Evolutionary conservation across 1,140 invertebrate species (phyloP).

Genomic region (Apis laboriosa): DNA sequence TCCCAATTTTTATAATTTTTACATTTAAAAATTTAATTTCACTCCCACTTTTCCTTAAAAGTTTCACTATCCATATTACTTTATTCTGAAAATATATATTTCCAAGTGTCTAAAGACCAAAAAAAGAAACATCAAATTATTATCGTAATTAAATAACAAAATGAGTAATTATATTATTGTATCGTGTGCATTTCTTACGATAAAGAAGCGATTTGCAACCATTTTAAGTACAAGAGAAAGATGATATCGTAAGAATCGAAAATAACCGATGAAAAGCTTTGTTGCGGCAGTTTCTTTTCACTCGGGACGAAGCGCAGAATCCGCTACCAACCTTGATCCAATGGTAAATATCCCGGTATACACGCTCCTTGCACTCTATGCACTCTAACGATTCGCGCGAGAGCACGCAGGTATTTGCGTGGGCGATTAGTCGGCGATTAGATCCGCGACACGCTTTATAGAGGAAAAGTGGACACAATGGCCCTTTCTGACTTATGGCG

Average conservation of each 20-base stretch:
- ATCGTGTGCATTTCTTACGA: background rate
- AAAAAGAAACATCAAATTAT: too few species aligned
- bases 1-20: too few species aligned
- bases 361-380: constrained; percentile 48
- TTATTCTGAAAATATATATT: too few species aligned
- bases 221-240: background rate
- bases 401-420: constrained; percentile 71
- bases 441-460: constrained; percentile 70
- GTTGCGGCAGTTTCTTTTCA: constrained; percentile 12
- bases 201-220: background rate
- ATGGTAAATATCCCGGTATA: constrained; percentile 57
- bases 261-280: constrained; percentile 35
- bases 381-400: constrained; percentile 60
- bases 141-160: too few species aligned
- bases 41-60: too few species aligned
- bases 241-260: constrained; percentile 13
- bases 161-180: too few species aligned
- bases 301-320: constrained; percentile 26
- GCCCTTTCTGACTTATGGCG: constrained; percentile 74
- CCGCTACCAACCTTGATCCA: constrained; percentile 58
- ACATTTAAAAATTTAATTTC: too few species aligned
- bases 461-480: constrained; percentile 73
- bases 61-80: too few species aligned
- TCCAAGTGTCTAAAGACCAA: too few species aligned
- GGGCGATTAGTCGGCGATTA: constrained; percentile 77